phyloP scores from a whole-genome alignment of 2,888 invertebrate species.

The Idaea biselata region DNA sequence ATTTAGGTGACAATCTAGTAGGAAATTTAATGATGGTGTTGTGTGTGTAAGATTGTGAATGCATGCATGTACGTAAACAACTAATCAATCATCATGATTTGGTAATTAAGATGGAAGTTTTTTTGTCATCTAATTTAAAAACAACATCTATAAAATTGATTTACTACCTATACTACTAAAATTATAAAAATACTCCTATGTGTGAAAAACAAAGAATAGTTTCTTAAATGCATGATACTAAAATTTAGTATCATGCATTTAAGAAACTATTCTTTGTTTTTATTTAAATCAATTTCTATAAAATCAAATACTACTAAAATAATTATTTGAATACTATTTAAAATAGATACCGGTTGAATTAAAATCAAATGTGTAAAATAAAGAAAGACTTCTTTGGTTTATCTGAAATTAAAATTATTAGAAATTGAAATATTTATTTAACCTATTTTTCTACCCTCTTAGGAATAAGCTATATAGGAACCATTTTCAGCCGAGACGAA shows the following conservation, averaged over 20 bases:
- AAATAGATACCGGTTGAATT: constrained; percentile 1
- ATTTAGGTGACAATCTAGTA: not conserved
- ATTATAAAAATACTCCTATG: constrained; percentile 15
- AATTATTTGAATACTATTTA: no score
- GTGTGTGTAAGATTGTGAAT: not conserved
- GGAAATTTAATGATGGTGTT: not conserved
- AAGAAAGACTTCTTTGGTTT: constrained; percentile 26
- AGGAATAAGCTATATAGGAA: no score
- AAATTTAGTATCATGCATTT: no score
- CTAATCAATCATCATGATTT: not conserved
- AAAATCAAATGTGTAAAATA: constrained; percentile 20
- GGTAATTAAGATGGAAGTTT: not conserved
- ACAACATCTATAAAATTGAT: not conserved
- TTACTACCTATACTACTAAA: not conserved
- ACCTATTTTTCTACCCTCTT: not conserved
- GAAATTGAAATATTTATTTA: not conserved
- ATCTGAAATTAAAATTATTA: constrained; percentile 30
- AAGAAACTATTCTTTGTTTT: no score
- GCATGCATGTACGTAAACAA: not conserved
- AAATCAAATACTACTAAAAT: no score
- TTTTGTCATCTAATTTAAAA: no score
- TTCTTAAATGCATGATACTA: no score
- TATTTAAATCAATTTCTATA: no score
- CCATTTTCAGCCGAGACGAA: no score
- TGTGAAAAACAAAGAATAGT: no score